Base-by-base conservation (phyloP, 2,797 vertebrate species). In the Danio tinwini region DNA sequence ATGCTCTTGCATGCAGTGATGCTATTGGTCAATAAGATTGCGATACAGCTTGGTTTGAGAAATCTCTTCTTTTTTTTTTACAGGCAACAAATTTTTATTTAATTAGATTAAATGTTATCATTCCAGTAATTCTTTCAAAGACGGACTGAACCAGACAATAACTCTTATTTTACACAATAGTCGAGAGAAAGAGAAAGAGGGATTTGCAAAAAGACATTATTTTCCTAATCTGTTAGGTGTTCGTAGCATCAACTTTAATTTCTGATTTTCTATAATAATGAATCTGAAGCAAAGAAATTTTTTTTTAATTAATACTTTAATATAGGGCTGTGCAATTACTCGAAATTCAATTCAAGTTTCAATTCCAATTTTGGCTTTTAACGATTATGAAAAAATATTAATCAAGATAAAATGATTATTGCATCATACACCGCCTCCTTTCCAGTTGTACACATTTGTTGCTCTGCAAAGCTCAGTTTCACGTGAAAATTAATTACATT, bases 21-120 rank as follows among this genome's bases (percentile, higher is more conserved):
- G 61, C 14, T 19, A 59, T 74, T 49, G 37, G 53, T 59, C 63
- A 29, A 78, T 45, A 63, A 13, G 49, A 70, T 71, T 70, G 67
- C 47, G 19, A 78, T 47, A 47, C 14, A 61, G 56, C 44, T 14
- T 0, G 2, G 42, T 50, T 5, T 59, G 14, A 45, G 17, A 72
- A 11, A 58, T 58, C 5, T 45, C n/a, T 21, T 58, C 5, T 45
- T n/a, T 21, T 39, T 21, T 5, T 56, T 59, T 59, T 49, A 45
- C 71, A 47, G 42, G 55, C 19, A 42, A 73, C 21, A 8, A 19
- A 12, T 45, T 14, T 59, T 73, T 45, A 11, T 59, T 73, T 11
- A 73, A 70, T 8, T 70, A 53, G 16, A 70, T 17, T 53, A 70
- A 53, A 70, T 13, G 16, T 53, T 53, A 40, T 16, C 0, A n/a